Base-by-base conservation (phyloP, 1,140 invertebrate species). In the Dryas iulia region DNA sequence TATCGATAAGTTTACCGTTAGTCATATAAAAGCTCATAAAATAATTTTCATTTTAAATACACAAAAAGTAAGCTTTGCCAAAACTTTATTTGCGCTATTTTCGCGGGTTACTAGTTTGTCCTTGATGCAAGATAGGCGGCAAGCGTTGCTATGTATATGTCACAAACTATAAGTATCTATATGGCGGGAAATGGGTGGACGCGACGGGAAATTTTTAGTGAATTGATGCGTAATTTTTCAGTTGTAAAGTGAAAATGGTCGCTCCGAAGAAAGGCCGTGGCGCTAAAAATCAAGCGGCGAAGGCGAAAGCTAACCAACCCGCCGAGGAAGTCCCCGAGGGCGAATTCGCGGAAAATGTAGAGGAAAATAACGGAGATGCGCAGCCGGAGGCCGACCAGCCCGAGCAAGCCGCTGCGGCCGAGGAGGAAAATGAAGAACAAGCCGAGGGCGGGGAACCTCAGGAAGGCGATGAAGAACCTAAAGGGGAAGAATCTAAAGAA, bases 211-310 rank as follows among this genome's bases (percentile, higher is more conserved):
- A 66, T 26, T 53, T 47, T 61, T 28, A 39, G 14, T 56, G 30
- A 52, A 47, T 57, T 25, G 8, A 21, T 61, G 26, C 21, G 12
- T 60, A 26, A 24, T 59, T 76, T 76, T 47, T 58, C 62, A 76
- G 71, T 57, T 18, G 25, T 58, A 66, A 52, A 26, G 52, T 26
- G 59, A 88, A 75, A 60, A 91, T 91, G 89, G 89, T 91, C 30
- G 89, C 89, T 21, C 86, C 80, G 52, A 91, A 91, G 76, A 84
- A 78, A 74, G 89, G 89, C 69, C 89, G 89, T 62, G 89, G 87
- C 30, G 89, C 86, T 39, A 89, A 84, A 77, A 82, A 73, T 31
- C 83, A 84, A 72, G 82, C 82, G 26, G 77, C 78, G 3, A 88
- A 85, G 69, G 73, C 82, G 0, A 86, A 87, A 60, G 71, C 85